phyloP scores from a whole-genome alignment of 2,888 invertebrate species.

The Pandemis heparana region DNA sequence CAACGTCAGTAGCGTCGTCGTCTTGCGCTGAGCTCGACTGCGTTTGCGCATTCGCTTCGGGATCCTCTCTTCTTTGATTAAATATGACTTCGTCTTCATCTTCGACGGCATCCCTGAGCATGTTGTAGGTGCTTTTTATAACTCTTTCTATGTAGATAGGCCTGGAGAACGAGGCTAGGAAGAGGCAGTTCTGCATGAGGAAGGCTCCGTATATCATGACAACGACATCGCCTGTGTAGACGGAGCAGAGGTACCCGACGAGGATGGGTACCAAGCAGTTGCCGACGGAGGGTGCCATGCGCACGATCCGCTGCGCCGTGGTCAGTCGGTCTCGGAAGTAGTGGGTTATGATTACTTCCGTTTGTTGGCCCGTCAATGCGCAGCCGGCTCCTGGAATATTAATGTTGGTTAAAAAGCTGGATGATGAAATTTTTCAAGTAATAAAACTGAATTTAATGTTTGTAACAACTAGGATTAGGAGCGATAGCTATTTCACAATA shows the following conservation, averaged over 20 bases:
- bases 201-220: conserved; percentile 86
- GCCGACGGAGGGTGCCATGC: conserved; percentile 82
- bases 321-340: conserved; percentile 86
- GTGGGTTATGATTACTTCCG: conserved; percentile 85
- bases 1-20: conserved; percentile 73
- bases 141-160: conserved; percentile 83
- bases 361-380: conserved; percentile 84
- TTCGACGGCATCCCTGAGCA: conserved; percentile 75
- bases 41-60: conserved; percentile 33
- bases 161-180: conserved; percentile 82
- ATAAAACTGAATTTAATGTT: no score
- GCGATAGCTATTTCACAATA: no score
- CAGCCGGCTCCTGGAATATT: conserved; percentile 83
- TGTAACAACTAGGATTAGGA: no score
- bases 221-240: conserved; percentile 72
- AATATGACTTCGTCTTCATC: conserved; percentile 87
- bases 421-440: no score
- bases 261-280: conserved; percentile 82
- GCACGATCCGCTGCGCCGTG: conserved; percentile 79
- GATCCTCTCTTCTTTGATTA: conserved; percentile 60
- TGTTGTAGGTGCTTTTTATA: conserved; percentile 77
- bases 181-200: conserved; percentile 84
- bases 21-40: conserved; percentile 58
- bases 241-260: conserved; percentile 78
- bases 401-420: background rate